phyloP scores from a whole-genome alignment of 2,797 vertebrate genomes.

The Pipistrellus pygmaeus region DNA sequence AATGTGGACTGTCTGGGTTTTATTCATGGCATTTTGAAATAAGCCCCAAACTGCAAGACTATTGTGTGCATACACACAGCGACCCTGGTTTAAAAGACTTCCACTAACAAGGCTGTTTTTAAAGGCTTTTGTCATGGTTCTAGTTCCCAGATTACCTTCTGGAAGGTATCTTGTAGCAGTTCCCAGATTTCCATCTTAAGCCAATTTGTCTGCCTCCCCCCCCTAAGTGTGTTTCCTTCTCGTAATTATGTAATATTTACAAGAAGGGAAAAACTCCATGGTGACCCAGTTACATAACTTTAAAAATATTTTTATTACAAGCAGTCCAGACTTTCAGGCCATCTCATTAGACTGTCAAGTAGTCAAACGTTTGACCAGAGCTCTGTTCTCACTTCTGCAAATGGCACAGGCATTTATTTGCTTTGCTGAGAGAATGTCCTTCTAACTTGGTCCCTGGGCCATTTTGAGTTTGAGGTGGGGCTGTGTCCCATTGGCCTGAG shows the following conservation, averaged over 20 bases:
- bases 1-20: neutral
- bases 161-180: conserved; percentile 28
- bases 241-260: conserved; percentile 79
- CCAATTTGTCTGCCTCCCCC: conserved; percentile 54
- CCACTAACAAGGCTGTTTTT: neutral
- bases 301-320: conserved; percentile 80
- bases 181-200: conserved; percentile 57
- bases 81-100: neutral
- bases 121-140: neutral
- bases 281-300: conserved; percentile 80
- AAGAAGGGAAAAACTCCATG: conserved; percentile 83
- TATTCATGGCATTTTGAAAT: conserved; percentile 5
- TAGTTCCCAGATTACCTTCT: conserved; percentile 44
- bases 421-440: neutral
- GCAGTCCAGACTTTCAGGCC: conserved; percentile 62
- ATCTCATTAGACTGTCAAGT: conserved; percentile 68
- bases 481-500: neutral
- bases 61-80: neutral
- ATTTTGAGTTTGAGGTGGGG: neutral
- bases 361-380: conserved; percentile 66
- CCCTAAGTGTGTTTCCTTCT: conserved; percentile 67
- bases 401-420: conserved; percentile 4
- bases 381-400: conserved; percentile 51
- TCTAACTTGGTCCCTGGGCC: neutral
- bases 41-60: neutral